phyloP scores from a whole-genome alignment of 1,140 invertebrate species.

The Platyscapa corneri region DNA sequence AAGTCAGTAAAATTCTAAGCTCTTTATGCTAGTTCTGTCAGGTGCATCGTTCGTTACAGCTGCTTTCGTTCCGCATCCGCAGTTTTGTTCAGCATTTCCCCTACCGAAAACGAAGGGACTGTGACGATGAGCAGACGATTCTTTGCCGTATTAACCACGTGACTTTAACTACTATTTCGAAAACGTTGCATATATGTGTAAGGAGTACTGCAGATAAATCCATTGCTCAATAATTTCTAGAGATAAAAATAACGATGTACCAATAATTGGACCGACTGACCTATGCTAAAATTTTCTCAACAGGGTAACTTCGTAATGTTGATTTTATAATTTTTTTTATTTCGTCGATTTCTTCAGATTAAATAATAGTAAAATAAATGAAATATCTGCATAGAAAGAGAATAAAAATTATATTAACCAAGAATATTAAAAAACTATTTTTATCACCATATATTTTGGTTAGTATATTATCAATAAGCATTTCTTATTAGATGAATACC shows the following conservation, averaged over 20 bases:
- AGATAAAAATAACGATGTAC: neutral
- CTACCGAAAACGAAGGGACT: neutral
- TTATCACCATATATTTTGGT: no score
- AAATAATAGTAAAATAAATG: no score
- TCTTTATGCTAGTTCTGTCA: neutral
- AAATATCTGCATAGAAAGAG: no score
- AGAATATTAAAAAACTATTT: no score
- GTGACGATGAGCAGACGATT: neutral
- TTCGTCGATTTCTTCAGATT: no score
- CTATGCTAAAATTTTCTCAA: no score
- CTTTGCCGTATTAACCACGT: neutral
- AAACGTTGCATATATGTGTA: neutral
- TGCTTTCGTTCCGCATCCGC: conserved; percentile 4
- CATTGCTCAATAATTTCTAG: neutral
- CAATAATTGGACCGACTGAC: neutral
- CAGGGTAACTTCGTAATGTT: no score
- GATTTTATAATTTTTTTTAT: no score
- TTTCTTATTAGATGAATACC: no score
- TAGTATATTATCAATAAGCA: no score
- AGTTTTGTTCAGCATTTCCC: neutral
- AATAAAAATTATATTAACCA: no score
- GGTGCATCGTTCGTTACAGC: neutral
- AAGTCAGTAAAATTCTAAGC: neutral
- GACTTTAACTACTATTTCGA: neutral
- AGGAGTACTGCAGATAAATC: neutral